These are phyloP conservation scores for Tyto alba DNA, from an alignment of 2,113 vertebrate species.

Conservation along the genomic window DNA sequence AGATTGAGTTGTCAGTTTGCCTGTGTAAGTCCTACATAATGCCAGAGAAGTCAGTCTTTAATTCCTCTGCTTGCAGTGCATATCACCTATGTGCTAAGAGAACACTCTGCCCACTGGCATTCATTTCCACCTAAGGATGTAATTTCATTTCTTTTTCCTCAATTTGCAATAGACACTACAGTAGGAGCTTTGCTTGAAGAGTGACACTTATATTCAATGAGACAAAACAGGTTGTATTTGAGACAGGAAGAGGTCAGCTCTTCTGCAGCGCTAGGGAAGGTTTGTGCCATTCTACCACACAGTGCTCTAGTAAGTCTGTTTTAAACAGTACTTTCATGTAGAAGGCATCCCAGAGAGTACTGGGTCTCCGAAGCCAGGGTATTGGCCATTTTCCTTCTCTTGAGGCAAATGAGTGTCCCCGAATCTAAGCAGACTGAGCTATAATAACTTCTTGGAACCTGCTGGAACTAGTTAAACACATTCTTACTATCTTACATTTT, in stretches of 20 bases:
- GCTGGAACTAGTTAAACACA: background rate
- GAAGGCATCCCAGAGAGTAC: background rate
- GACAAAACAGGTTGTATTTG: background rate
- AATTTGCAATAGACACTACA: background rate
- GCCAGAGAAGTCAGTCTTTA: background rate
- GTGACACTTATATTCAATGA: background rate
- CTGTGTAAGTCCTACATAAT: background rate
- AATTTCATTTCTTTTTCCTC: background rate
- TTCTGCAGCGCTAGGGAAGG: background rate
- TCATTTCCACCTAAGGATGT: background rate
- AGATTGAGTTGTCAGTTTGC: background rate
- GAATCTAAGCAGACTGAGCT: background rate
- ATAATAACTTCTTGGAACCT: background rate
- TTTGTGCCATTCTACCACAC: background rate
- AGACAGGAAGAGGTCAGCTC: background rate
- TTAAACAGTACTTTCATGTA: background rate
- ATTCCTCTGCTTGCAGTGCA: background rate
- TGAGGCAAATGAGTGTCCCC: background rate
- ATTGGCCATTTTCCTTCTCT: background rate
- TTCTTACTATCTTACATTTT: background rate
- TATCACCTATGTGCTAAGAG: background rate
- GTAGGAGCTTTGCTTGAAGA: background rate
- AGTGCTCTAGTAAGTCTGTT: background rate
- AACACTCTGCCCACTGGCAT: background rate
- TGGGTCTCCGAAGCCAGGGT: background rate